Evolutionary conservation across 2,113 vertebrate species (phyloP).

Genomic region (Plestiodon gilberti): DNA sequence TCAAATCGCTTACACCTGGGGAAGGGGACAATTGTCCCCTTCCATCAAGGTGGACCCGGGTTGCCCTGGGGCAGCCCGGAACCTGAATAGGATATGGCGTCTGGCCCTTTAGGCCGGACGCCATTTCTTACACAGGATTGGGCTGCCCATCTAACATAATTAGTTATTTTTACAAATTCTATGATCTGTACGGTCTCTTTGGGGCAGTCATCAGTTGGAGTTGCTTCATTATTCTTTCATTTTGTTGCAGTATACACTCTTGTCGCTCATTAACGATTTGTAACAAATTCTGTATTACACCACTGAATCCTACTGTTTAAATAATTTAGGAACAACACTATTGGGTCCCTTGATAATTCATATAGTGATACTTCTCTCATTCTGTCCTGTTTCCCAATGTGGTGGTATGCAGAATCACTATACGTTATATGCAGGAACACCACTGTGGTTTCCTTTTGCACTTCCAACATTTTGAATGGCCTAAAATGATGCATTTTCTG

Average conservation of each 20-base stretch:
- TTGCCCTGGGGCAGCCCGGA: too few relatives aligned
- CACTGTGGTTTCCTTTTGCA: neutral
- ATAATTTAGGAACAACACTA: neutral
- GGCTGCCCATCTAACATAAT: neutral
- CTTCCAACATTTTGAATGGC: neutral
- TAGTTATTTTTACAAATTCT: neutral
- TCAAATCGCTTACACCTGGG: too few relatives aligned
- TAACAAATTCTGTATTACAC: neutral
- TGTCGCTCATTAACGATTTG: neutral
- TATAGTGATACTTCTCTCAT: neutral
- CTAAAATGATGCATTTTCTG: neutral
- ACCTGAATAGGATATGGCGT: too few relatives aligned
- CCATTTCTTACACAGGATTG: too few relatives aligned
- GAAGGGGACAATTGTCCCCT: too few relatives aligned
- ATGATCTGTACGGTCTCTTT: constrained; percentile 6
- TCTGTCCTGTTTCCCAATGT: neutral
- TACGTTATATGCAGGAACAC: neutral
- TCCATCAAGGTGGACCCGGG: too few relatives aligned
- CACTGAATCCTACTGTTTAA: neutral
- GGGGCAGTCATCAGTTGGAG: neutral
- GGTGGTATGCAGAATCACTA: neutral
- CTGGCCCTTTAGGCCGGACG: too few relatives aligned
- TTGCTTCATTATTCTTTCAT: constrained; percentile 1
- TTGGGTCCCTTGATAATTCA: neutral
- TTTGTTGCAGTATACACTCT: neutral